Conservation (phyloP, 2,888 invertebrate genomes). For the Ophioninae sp. region DNA sequence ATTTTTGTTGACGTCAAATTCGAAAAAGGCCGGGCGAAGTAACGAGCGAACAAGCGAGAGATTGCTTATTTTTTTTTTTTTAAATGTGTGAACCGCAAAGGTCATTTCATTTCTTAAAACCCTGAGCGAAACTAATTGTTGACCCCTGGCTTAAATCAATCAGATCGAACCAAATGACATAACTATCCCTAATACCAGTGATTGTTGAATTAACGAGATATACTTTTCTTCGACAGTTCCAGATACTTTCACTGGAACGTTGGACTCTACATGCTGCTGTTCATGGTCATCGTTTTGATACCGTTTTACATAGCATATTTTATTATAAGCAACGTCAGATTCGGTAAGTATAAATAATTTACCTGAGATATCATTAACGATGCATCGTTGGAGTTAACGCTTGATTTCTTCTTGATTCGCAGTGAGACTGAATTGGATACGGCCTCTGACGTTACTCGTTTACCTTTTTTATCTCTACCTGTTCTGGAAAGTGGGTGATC, state of each 20-base stretch:
- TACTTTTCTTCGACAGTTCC: slow-evolving; percentile 84
- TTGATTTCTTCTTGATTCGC: slow-evolving; percentile 73
- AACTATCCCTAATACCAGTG: not conserved
- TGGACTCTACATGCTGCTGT: slow-evolving; percentile 93
- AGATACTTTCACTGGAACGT: slow-evolving; percentile 97
- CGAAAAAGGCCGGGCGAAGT: too few relatives aligned
- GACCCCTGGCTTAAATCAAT: too few relatives aligned
- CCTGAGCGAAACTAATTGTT: too few relatives aligned
- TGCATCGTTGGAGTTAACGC: not conserved
- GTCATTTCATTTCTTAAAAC: too few relatives aligned
- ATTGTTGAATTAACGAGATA: slow-evolving; percentile 1
- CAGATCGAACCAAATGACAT: not conserved
- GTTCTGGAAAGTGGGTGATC: slow-evolving; percentile 99
- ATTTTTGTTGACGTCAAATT: too few relatives aligned
- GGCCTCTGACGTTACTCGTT: slow-evolving; percentile 89
- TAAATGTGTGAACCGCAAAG: too few relatives aligned
- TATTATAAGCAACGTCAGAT: slow-evolving; percentile 93
- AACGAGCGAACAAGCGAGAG: too few relatives aligned
- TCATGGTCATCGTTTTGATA: slow-evolving; percentile 97
- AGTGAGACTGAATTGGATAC: slow-evolving; percentile 90
- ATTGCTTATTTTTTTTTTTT: too few relatives aligned
- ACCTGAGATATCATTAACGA: not conserved
- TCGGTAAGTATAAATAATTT: slow-evolving; percentile 84
- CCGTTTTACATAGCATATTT: slow-evolving; percentile 98
- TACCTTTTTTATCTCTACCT: slow-evolving; percentile 97